Evolutionary conservation across 2,113 vertebrate species (phyloP).

Genomic region (Mobula hypostoma): DNA sequence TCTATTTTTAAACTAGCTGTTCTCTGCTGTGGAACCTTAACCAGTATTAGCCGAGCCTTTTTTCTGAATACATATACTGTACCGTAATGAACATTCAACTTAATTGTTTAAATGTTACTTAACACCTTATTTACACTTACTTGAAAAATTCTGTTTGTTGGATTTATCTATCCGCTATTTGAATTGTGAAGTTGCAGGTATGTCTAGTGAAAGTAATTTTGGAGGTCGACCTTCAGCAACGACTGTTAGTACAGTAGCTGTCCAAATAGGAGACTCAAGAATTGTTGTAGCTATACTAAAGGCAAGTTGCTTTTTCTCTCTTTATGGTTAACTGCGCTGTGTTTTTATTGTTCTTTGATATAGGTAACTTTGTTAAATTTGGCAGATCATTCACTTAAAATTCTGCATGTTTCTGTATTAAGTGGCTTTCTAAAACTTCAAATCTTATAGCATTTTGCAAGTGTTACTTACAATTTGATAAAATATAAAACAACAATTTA

Average conservation of each 20-base stretch:
- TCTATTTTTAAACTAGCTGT: conserved; percentile 80
- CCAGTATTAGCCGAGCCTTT: conserved; percentile 55
- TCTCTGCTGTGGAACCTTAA: conserved; percentile 64
- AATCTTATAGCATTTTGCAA: background rate
- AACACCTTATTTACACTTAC: background rate
- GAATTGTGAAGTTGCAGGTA: conserved; percentile 46
- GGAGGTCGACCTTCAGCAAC: conserved; percentile 60
- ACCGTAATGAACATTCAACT: background rate
- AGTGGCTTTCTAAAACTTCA: background rate
- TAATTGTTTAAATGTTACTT: background rate
- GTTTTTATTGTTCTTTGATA: background rate
- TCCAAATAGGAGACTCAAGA: conserved; percentile 69
- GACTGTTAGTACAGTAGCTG: conserved; percentile 70
- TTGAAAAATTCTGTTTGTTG: background rate
- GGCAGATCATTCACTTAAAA: background rate
- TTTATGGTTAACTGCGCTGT: background rate
- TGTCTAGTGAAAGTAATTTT: conserved; percentile 54
- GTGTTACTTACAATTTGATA: background rate
- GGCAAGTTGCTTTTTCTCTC: conserved; percentile 53
- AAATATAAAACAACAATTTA: background rate
- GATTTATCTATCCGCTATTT: conserved; percentile 11
- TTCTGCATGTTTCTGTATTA: background rate
- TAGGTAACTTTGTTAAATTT: conserved; percentile 24
- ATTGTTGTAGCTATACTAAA: conserved; percentile 72
- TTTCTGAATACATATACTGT: conserved; percentile 49